Conservation (phyloP, 2,888 invertebrate genomes). For the Cabera pusaria region DNA sequence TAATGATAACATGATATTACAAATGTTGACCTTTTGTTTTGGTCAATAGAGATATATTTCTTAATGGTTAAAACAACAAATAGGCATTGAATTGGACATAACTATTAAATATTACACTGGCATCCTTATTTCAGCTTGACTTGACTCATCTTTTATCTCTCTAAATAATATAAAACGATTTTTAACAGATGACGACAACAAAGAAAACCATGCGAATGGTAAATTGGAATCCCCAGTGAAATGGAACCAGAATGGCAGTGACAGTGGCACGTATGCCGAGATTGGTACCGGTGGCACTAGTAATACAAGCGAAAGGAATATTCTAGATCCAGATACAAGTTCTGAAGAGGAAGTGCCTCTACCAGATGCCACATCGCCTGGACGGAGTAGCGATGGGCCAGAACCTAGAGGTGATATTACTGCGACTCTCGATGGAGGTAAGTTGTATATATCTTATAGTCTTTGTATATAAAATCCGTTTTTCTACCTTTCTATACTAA, state of each 20-base stretch:
- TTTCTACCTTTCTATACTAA: too few species aligned
- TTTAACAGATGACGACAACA: constrained; percentile 70
- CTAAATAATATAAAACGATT: constrained; percentile 8
- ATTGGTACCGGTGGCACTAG: constrained; percentile 74
- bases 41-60: too few species aligned
- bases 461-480: too few species aligned
- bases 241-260: constrained; percentile 78
- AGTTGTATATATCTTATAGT: constrained; percentile 1
- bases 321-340: constrained; percentile 75
- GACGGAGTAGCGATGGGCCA: constrained; percentile 75
- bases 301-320: constrained; percentile 71
- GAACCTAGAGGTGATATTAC: constrained; percentile 77
- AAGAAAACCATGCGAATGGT: constrained; percentile 77
- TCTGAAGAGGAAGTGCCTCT: constrained; percentile 77
- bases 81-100: too few species aligned
- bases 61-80: too few species aligned
- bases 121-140: too few species aligned
- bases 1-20: too few species aligned
- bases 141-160: constrained; percentile 2
- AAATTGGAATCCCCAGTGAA: constrained; percentile 75
- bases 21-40: too few species aligned
- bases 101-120: too few species aligned
- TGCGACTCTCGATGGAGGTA: constrained; percentile 72
- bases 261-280: constrained; percentile 79
- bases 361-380: constrained; percentile 75